phyloP scores from a whole-genome alignment of 1,140 invertebrate species.

The Holcopasites calliopsidis region DNA sequence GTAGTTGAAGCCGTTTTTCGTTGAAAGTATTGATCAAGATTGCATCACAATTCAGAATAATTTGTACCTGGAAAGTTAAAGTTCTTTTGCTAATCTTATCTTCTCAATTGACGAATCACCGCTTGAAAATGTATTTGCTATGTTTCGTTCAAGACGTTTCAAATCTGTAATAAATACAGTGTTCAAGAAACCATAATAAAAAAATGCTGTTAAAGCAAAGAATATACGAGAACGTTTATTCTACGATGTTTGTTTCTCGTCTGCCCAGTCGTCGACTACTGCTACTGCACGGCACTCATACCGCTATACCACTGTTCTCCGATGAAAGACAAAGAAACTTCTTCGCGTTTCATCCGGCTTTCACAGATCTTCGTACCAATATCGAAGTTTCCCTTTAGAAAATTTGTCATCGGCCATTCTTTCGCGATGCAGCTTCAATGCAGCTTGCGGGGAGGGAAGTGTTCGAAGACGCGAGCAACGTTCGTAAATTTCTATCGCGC shows the following conservation, averaged over 20 bases:
- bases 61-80: too few relatives aligned
- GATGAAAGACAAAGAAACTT: background rate
- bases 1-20: too few relatives aligned
- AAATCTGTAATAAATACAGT: too few relatives aligned
- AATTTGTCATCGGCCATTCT: background rate
- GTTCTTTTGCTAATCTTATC: too few relatives aligned
- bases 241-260: background rate
- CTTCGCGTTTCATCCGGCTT: background rate
- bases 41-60: too few relatives aligned
- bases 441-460: background rate
- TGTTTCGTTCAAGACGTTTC: too few relatives aligned
- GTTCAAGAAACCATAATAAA: too few relatives aligned
- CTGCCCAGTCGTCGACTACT: constrained; percentile 2
- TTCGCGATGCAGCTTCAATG: background rate
- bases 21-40: too few relatives aligned
- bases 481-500: constrained; percentile 19
- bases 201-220: too few relatives aligned
- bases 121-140: too few relatives aligned
- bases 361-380: background rate
- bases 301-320: background rate
- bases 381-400: background rate
- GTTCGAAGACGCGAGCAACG: background rate
- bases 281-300: background rate
- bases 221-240: background rate
- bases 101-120: too few relatives aligned